Evolutionary conservation across 1,140 invertebrate species (phyloP), one percentile per base, ranked within the genome.

Genomic region (Polyergus mexicanus): DNA sequence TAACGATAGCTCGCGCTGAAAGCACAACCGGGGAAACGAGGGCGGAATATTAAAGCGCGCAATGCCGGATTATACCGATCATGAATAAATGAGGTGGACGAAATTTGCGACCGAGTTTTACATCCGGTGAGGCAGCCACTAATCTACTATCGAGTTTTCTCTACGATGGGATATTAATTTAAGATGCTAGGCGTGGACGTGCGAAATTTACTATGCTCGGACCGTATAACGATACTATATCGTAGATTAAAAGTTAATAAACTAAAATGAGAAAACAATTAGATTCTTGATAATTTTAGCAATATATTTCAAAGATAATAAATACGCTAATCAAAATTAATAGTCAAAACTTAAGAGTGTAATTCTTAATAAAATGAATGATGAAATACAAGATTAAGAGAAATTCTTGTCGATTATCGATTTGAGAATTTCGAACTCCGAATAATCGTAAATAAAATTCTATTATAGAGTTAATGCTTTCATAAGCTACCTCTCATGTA

Each of bases 81-180:
- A 83, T 83, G 69, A 83, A 83, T 83, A 83, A 83, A 83, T 83
- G 78, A 83, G 54, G 54, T 72, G 78, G 78, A 83, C 78, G 78
- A 83, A 83, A 83, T 68, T 72, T 83, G 78, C 78, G 78, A 83
- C 78, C 68, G 78, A 72, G 78, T 83, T 83, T 83, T 83, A 68
- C 78, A 83, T 83, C 78, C 78, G 78, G 78, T n/a, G n/a, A 83
- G 68, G 68, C 68, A 83, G 54, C 78, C 78, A 83, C 78, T 83
- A 83, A 83, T 83, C 78, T 68, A 72, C 78, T 68, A 72, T 83
- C 68, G 78, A 83, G 78, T 83, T 83, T 83, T 83, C 78, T 65
- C 78, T 65, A 83, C 78, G 78, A 83, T 83, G 66, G 78, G 78
- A 83, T 83, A 83, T 83, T 72, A 83, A 83, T 83, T 83, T 83